phyloP scores from a whole-genome alignment of 2,888 invertebrate genomes.

The Nomada ruficornis region DNA sequence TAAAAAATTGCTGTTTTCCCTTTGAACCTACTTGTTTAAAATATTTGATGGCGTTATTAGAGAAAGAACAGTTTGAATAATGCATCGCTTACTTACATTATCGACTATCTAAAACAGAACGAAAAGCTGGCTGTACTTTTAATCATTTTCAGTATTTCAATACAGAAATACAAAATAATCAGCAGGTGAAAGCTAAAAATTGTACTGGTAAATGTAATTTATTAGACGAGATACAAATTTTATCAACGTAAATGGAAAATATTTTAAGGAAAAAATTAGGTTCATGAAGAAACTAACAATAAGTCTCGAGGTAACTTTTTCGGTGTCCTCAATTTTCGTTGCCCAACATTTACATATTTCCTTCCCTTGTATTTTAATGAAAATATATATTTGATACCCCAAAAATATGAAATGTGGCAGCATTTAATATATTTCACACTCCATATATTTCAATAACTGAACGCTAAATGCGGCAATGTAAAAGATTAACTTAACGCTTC shows the following conservation, averaged over 20 bases:
- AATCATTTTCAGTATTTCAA: neutral
- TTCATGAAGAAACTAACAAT: conserved; percentile 9
- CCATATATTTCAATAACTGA: neutral
- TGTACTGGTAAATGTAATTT: neutral
- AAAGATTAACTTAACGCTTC: too few relatives aligned
- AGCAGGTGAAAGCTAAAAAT: neutral
- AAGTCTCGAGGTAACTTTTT: conserved; percentile 11
- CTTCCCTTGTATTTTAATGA: neutral
- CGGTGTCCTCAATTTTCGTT: neutral
- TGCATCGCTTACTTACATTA: neutral
- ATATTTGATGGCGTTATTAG: neutral
- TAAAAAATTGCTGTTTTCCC: neutral
- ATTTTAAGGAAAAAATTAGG: conserved; percentile 14
- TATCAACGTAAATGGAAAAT: conserved; percentile 3
- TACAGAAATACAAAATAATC: conserved; percentile 1
- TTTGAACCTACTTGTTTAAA: neutral
- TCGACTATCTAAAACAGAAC: neutral
- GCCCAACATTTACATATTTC: neutral
- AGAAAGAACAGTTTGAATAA: neutral
- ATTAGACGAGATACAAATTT: neutral
- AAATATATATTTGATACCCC: neutral
- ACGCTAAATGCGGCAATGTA: too few relatives aligned
- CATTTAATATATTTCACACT: neutral
- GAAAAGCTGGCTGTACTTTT: neutral
- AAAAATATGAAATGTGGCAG: neutral